Evolutionary conservation across 2,113 vertebrate species (phyloP).

Genomic region (Enhydra lutris): DNA sequence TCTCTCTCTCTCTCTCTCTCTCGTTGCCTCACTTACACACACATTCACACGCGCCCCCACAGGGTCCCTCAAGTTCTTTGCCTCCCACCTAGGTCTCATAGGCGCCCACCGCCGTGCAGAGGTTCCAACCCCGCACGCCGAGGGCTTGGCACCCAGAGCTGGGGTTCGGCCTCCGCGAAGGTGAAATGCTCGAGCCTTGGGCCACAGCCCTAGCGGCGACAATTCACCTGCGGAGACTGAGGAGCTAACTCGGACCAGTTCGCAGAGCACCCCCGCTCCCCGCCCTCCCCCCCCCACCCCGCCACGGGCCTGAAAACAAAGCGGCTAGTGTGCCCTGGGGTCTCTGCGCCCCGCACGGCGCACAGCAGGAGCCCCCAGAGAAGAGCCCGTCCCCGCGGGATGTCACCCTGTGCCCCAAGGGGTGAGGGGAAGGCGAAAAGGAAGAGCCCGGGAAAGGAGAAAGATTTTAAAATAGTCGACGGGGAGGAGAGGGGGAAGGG

Average conservation of each 20-base stretch:
- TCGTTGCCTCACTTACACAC: not conserved
- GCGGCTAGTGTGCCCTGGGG: not conserved
- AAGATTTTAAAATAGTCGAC: not conserved
- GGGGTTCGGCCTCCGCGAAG: not conserved
- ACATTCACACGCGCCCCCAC: not conserved
- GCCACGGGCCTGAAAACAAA: constrained; percentile 23
- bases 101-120: not conserved
- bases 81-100: not conserved
- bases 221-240: not conserved
- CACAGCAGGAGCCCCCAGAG: not conserved
- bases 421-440: not conserved
- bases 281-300: too few species aligned
- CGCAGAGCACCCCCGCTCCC: not conserved
- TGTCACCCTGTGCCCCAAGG: not conserved
- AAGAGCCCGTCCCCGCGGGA: not conserved
- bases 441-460: not conserved
- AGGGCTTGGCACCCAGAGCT: not conserved
- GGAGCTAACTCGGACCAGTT: not conserved
- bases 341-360: not conserved
- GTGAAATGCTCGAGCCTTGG: not conserved
- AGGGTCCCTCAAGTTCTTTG: not conserved
- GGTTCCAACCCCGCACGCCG: not conserved
- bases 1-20: not conserved
- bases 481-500: not conserved
- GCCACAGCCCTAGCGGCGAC: not conserved